Evolutionary conservation across 2,113 vertebrate genomes (phyloP), one percentile per base, ranked within the genome.

Genomic region (Oncorhynchus kisutch): DNA sequence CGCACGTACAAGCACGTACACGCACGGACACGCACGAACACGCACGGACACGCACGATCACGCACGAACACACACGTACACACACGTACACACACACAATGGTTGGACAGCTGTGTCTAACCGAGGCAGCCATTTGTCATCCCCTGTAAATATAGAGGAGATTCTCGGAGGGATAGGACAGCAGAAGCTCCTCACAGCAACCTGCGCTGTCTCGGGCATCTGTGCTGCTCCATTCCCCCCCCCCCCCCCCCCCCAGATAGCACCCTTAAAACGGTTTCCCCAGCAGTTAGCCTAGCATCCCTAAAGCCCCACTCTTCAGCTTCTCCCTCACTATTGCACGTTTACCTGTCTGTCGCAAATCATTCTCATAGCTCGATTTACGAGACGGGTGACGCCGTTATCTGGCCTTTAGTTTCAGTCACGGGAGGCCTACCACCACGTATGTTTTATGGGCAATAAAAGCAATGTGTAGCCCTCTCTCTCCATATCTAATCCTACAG

Each of bases 81-180:
- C 70, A 70, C 70, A 39, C 22, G n/a, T 67, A 24, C 29, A 77
- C 34, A 18, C 20, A 39, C 75, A 75, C 20, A 70, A 76, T 77
- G 54, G 75, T 72, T 74, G 76, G 72, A 78, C 66, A 51, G 60
- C 62, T 72, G 79, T 77, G 82, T 82, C 71, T 71, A 77, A 57
- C 45, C 64, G 65, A 81, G 74, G 75, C 78, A 69, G 67, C 84
- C 25, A 39, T 88, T 87, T 85, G 79, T 88, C 88, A 86, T 74
- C 76, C 71, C 8, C 8, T 81, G 74, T 65, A 72, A 72, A 82
- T 80, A 78, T 81, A 81, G 78, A 73, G 82, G 84, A 86, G 75
- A 65, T 72, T 86, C 82, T 85, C 84, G 48, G 71, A 84, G 80
- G 70, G 77, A 67, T 69, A 69, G 79, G 31, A 27, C 9, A 31